Evolutionary conservation across 2,113 vertebrate species (phyloP).

Genomic region (Brienomyrus brachyistius): DNA sequence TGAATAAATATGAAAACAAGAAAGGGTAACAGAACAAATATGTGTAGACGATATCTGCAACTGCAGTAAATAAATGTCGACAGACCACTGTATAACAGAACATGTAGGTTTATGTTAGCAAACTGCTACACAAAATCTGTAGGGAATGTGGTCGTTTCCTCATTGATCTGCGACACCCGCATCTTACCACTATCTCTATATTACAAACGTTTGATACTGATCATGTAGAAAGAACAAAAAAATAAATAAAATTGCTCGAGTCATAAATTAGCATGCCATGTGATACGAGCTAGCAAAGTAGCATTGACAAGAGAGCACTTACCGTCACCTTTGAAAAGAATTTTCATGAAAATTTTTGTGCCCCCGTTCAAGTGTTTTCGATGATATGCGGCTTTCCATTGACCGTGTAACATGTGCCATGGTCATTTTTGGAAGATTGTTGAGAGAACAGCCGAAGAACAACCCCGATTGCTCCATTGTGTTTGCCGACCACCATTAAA

Average conservation of each 20-base stretch:
- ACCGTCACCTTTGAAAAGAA: neutral
- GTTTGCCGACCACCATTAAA: neutral
- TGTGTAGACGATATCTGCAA: too few species aligned
- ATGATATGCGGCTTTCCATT: neutral
- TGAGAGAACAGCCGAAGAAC: neutral
- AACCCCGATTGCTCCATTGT: neutral
- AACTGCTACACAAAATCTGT: too few species aligned
- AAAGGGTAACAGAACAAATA: too few species aligned
- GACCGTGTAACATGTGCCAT: neutral
- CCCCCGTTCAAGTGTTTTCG: neutral
- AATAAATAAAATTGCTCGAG: neutral
- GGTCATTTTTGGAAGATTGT: neutral
- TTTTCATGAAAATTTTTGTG: neutral
- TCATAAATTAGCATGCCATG: neutral
- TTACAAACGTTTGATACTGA: neutral
- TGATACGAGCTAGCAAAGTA: neutral
- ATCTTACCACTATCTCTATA: neutral
- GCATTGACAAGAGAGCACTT: neutral
- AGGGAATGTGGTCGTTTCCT: neutral
- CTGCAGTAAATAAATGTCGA: too few species aligned
- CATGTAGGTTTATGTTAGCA: too few species aligned
- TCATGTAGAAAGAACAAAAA: neutral
- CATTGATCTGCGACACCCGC: neutral
- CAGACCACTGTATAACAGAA: too few species aligned
- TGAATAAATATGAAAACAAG: too few species aligned